These are phyloP conservation scores for Chiloscyllium punctatum DNA, from an alignment of 2,797 vertebrate genomes.

Conservation along the genomic window DNA sequence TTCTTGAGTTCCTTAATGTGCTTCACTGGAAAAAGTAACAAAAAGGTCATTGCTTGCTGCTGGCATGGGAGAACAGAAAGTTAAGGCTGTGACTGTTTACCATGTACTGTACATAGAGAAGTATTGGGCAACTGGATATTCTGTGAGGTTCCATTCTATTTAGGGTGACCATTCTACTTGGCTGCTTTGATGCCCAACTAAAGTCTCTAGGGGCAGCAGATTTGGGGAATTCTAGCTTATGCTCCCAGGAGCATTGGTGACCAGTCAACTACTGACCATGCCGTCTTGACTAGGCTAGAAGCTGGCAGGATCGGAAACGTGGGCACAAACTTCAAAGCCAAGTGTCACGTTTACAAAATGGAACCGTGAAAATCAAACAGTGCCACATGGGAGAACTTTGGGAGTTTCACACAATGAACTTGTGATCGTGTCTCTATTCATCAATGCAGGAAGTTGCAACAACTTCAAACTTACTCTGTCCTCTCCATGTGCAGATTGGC, in stretches of 20 bases:
- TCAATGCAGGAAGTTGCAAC: neutral
- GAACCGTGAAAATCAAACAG: neutral
- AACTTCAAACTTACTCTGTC: neutral
- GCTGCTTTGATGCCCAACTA: neutral
- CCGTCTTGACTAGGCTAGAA: neutral
- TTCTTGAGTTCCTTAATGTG: neutral
- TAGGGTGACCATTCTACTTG: neutral
- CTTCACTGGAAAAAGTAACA: neutral
- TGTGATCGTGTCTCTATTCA: neutral
- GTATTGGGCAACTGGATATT: neutral
- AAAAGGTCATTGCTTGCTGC: neutral
- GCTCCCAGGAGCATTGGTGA: neutral
- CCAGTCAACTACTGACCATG: neutral
- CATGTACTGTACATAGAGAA: neutral
- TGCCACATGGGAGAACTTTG: neutral
- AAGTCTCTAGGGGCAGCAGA: neutral
- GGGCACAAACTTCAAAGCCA: too few relatives aligned
- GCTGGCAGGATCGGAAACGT: neutral
- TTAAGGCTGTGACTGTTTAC: neutral
- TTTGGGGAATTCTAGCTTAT: neutral
- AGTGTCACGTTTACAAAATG: neutral
- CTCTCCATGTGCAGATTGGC: neutral
- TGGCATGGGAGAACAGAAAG: neutral
- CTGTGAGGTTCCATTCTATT: neutral
- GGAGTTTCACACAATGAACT: neutral